A percentile compares a stretch with the other conserved stretches of the same genome.
phyloP scores from a whole-genome alignment of 2,888 invertebrate genomes.

The Octonoba sinensis region DNA sequence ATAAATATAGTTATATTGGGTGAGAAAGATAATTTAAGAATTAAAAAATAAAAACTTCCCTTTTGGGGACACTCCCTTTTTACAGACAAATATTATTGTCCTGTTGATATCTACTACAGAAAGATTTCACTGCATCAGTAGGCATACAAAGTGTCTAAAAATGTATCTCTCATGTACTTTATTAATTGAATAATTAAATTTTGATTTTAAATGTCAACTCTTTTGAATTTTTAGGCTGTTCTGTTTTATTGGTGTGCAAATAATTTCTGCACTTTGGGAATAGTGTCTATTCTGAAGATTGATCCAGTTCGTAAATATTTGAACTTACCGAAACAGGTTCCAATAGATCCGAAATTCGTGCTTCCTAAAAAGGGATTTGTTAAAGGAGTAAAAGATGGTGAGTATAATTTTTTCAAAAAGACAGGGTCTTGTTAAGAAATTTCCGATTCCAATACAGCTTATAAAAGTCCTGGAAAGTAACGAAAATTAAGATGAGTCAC shows the following conservation, averaged over 20 bases:
- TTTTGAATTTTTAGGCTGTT: constrained; percentile 78
- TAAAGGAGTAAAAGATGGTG: constrained; percentile 75
- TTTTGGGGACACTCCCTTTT: no score
- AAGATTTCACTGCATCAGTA: no score
- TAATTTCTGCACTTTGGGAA: constrained; percentile 86
- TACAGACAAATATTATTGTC: no score
- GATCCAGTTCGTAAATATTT: constrained; percentile 82
- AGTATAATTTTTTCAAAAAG: not conserved
- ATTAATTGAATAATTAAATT: not conserved
- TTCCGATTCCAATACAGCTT: no score
- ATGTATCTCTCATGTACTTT: not conserved
- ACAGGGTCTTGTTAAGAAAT: no score
- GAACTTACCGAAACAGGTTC: constrained; percentile 79
- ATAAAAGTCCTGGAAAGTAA: no score
- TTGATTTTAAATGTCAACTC: not conserved
- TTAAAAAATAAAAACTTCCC: no score
- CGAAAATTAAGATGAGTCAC: no score
- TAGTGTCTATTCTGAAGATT: constrained; percentile 83
- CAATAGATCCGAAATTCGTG: constrained; percentile 76
- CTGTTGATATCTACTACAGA: no score
- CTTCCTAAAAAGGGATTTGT: constrained; percentile 80
- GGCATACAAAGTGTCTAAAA: no score
- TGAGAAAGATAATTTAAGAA: no score
- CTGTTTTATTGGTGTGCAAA: constrained; percentile 90
- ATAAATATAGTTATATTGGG: no score